phyloP scores from a whole-genome alignment of 1,140 invertebrate species.

The Ctenoplectra terminalis region DNA sequence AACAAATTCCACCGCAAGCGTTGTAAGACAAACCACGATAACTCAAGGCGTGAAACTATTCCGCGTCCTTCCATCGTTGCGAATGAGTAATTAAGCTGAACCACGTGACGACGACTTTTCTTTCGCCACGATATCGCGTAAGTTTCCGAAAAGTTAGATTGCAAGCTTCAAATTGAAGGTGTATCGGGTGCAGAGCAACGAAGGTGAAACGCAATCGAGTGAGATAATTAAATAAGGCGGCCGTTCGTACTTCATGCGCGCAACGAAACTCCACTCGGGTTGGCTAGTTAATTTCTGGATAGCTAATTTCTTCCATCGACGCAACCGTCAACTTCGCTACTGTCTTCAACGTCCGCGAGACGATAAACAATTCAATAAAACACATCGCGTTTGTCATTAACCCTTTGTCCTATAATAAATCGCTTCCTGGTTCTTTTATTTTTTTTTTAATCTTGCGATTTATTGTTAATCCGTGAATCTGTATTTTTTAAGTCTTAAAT shows the following conservation, averaged over 20 bases:
- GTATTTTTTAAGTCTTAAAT: too few relatives aligned
- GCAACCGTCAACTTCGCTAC: neutral
- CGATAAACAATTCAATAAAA: too few relatives aligned
- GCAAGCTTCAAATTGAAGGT: constrained; percentile 6
- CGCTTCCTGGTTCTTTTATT: too few relatives aligned
- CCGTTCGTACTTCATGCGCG: constrained; percentile 6
- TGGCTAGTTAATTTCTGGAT: constrained; percentile 5
- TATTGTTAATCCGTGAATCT: too few relatives aligned
- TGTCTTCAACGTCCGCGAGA: too few relatives aligned
- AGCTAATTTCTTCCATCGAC: constrained; percentile 12
- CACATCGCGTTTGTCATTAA: neutral
- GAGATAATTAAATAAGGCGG: constrained; percentile 42
- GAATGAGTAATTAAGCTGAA: constrained; percentile 16
- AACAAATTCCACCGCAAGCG: neutral
- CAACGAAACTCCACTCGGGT: neutral
- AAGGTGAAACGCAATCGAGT: constrained; percentile 23
- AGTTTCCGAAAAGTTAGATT: constrained; percentile 36
- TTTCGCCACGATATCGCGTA: neutral
- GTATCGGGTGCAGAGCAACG: constrained; percentile 6
- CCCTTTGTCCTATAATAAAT: too few relatives aligned
- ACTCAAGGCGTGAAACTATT: neutral
- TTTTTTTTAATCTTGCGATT: too few relatives aligned
- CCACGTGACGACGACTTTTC: neutral
- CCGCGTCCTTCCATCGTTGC: too few relatives aligned
- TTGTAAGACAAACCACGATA: too few relatives aligned